Base-by-base conservation (phyloP, 2,797 vertebrate species). In the Xenentodon cancila region DNA sequence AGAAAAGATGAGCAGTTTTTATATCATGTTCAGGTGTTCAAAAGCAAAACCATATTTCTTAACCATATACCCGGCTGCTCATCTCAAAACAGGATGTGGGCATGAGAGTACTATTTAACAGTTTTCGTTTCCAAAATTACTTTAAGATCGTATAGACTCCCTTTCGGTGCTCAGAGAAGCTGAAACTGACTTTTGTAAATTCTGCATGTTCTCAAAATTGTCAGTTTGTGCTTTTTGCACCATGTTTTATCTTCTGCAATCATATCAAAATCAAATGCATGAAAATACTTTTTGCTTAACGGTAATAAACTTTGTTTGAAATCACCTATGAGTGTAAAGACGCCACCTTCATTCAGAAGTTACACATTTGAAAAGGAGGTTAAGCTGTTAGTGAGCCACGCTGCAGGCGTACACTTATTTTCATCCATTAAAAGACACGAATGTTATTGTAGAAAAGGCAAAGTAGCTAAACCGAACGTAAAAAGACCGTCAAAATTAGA, bases 61-160 rank as follows among this genome's bases (percentile, higher is more conserved):
- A 71, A 74, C 58, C 64, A 53, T 75, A 61, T 30, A 68, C 40
- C 30, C 49, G 60, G 58, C 65, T 72, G 63, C 68, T 70, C 53
- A 75, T 70, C 46, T 88, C 70, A 93, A 85, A 94, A 94, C 93
- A 93, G 93, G 93, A 94, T 93, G 93, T 91, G 93, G 92, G 71
- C 53, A 47, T 7, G 9, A 47, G 56, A 63, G 60, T 84, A 78
- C 73, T 78, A 86, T 81, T 75, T 34, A 59, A 51, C 53, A 45
- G 61, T 73, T 89, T 88, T 82, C 47, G 63, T 75, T 71, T 81
- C 56, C 70, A 79, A 71, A 67, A 62, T 43, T 44, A 69, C 42
- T 56, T 79, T 70, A 49, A 62, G 43, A 50, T 17, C n/a, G 30
- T 37, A 9, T 11, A 42, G 22, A 6, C 37, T 54, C 27, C 59